phyloP scores from a whole-genome alignment of 2,113 vertebrate species.

The Perognathus longimembris region DNA sequence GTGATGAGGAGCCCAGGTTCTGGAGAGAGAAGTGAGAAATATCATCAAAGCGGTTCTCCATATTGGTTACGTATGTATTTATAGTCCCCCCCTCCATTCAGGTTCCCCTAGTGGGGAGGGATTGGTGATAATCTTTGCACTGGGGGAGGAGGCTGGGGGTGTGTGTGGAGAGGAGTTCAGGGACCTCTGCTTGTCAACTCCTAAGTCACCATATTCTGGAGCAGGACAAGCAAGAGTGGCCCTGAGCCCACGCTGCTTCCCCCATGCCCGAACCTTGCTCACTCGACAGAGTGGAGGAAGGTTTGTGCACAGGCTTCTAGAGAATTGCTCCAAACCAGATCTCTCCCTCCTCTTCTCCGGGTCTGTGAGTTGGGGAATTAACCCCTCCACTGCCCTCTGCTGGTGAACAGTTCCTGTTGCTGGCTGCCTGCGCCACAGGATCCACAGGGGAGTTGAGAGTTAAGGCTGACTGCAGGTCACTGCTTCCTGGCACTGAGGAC shows the following conservation, averaged over 20 bases:
- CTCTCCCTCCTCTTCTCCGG: constrained; percentile 72
- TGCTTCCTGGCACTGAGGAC: not conserved
- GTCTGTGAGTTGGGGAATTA: constrained; percentile 60
- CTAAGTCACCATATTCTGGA: constrained; percentile 75
- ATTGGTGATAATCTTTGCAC: constrained; percentile 55
- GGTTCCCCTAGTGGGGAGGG: constrained; percentile 59
- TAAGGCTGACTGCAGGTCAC: constrained; percentile 48
- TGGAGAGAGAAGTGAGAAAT: constrained; percentile 89
- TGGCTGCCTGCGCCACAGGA: not conserved
- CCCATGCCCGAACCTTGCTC: constrained; percentile 35
- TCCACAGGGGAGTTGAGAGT: constrained; percentile 44
- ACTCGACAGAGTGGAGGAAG: constrained; percentile 41
- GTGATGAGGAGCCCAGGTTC: constrained; percentile 91
- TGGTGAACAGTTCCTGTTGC: not conserved
- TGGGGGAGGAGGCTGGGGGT: not conserved
- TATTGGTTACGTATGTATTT: constrained; percentile 79
- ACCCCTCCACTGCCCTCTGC: constrained; percentile 77
- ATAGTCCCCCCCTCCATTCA: constrained; percentile 67
- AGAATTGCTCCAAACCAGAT: constrained; percentile 72
- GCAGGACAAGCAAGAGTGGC: not conserved
- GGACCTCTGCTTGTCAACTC: constrained; percentile 53
- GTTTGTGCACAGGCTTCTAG: not conserved
- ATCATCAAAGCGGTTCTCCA: constrained; percentile 87
- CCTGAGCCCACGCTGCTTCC: not conserved
- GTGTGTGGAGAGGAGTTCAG: constrained; percentile 23